Evolutionary conservation across 2,888 invertebrate genomes (phyloP), one percentile per base, ranked within the genome.

Genomic region (Sepiola atlantica): DNA sequence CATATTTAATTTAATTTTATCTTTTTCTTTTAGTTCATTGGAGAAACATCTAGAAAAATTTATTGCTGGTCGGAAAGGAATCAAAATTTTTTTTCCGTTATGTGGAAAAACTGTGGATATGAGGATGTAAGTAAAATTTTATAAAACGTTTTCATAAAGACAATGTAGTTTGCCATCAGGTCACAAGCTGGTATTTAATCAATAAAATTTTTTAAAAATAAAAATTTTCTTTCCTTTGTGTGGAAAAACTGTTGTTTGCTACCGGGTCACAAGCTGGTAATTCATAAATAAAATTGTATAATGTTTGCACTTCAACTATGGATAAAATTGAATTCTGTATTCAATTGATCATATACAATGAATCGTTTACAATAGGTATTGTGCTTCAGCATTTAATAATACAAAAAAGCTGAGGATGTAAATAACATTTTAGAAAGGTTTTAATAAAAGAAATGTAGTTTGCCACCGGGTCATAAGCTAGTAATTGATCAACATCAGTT

Each of bases 51-150:
- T 90, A 20, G 94, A 95, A 28, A 32, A 94, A 91, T 54, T 95
- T 24, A 57, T 90, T 8, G 61, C 45, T 61, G 94, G 94, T 2
- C 92, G 94, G 54, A 91, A 92, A 6, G 91, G 90, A 18, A 92
- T 94, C 55, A 95, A 94, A 77, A 94, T 95, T 45, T 94, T 95
- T 35, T 94, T 95, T n/a, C 95, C 95, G 0, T 55, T 95, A 28
- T 95, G 95, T 94, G 95, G 95, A 32, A 95, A 95, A 91, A 90
- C 95, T 54, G 94, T 95, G 2, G 95, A 95, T 24, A 95, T 95
- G 94, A 95, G 94, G 94, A 94, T n/a, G 92, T 92, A 92, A 92
- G 92, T 92, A 35, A n/a, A 18, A 55, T 92, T 55, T 92, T 24
- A 55, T n/a, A 14, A 24, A n/a, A n/a, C 16, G 20, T 35, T 77